Evolutionary conservation across 2,888 invertebrate species (phyloP).

Genomic region (Serrognathus titanus): DNA sequence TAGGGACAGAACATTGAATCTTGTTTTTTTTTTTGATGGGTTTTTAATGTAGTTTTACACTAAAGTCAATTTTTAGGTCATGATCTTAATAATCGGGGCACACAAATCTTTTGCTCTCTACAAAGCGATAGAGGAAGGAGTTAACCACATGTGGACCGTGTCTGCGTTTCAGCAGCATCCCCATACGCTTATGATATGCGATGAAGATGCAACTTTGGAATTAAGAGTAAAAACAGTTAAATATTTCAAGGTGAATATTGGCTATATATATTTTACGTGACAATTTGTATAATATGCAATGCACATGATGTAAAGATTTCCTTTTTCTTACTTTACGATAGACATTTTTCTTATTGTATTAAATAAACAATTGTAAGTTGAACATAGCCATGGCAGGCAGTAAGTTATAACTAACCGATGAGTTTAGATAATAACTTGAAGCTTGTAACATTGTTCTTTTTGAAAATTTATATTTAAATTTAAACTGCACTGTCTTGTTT

Average conservation of each 20-base stretch:
- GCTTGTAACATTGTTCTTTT: too few species aligned
- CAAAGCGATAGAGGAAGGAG: constrained; percentile 97
- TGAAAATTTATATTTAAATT: too few species aligned
- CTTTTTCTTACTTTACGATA: background rate
- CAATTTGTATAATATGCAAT: background rate
- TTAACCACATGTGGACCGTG: constrained; percentile 99
- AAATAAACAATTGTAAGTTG: background rate
- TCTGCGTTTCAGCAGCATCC: constrained; percentile 97
- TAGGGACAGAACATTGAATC: too few species aligned
- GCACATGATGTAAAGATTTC: too few species aligned
- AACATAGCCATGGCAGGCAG: background rate
- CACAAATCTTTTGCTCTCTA: constrained; percentile 96
- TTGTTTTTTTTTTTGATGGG: too few species aligned
- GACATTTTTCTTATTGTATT: background rate
- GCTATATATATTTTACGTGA: background rate
- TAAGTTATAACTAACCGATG: background rate
- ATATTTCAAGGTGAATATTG: constrained; percentile 71
- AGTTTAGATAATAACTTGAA: background rate
- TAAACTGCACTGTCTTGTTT: too few species aligned
- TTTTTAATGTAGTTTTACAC: too few species aligned
- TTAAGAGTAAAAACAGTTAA: constrained; percentile 97
- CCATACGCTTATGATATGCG: constrained; percentile 89
- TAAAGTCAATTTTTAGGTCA: constrained; percentile 70
- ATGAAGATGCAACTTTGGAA: constrained; percentile 96
- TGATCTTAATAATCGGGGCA: constrained; percentile 95